Conservation (phyloP, 2,797 vertebrate species). For the Morus bassanus region DNA sequence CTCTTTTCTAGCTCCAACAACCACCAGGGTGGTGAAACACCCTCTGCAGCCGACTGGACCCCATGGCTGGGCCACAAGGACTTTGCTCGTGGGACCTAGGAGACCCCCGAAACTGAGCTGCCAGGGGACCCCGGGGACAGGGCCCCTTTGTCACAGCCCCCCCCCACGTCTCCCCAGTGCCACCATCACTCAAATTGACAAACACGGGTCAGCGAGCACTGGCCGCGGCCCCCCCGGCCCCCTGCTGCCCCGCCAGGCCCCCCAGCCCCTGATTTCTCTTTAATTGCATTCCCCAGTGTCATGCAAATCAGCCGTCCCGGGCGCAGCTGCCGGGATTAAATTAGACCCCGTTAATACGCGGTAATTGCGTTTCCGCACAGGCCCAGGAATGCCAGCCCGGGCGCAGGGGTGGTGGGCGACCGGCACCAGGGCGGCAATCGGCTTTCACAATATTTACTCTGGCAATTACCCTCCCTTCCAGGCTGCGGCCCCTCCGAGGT, state of each 20-base stretch:
- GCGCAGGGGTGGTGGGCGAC: not conserved
- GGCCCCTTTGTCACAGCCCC: not conserved
- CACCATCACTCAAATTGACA: conserved; percentile 56
- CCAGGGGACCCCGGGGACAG: not conserved
- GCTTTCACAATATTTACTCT: conserved; percentile 59
- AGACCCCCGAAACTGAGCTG: not conserved
- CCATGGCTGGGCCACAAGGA: not conserved
- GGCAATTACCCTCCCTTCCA: conserved; percentile 38
- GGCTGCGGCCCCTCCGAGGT: not conserved
- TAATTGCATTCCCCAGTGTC: conserved; percentile 78
- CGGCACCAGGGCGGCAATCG: not conserved
- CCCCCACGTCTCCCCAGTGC: not conserved
- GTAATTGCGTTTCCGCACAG: conserved; percentile 43
- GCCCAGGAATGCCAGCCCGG: conserved; percentile 65
- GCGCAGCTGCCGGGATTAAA: conserved; percentile 77
- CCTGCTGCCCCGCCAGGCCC: not conserved
- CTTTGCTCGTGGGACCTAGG: not conserved
- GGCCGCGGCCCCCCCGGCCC: not conserved
- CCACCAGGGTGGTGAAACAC: not conserved
- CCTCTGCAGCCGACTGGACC: not conserved
- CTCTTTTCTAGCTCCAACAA: not conserved
- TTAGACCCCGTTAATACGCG: conserved; percentile 67
- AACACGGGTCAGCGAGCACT: conserved; percentile 42
- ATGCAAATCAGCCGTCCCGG: conserved; percentile 72
- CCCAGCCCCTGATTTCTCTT: conserved; percentile 59